Percentiles rank a stretch among this genome's conserved stretches.
These are phyloP conservation scores for Adrianichthys oophorus DNA, from an alignment of 2,797 vertebrate genomes.

Conservation along the genomic window DNA sequence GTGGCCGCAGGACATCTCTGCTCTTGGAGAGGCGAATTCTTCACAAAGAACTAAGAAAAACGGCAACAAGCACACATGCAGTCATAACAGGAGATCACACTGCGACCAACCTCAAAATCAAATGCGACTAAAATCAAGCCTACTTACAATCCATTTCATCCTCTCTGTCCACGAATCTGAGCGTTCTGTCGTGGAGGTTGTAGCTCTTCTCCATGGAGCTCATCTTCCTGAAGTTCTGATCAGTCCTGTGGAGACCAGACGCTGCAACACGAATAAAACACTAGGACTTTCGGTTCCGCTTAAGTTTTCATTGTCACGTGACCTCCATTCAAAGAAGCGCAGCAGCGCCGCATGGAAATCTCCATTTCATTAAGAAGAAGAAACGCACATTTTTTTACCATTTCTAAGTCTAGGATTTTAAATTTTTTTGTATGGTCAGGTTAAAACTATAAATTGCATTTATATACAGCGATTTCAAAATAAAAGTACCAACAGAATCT, in stretches of 20 bases:
- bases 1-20: conserved; percentile 73
- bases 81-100: too few species aligned
- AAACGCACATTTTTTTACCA: too few species aligned
- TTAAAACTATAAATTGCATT: too few species aligned
- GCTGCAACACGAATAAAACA: too few species aligned
- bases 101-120: neutral
- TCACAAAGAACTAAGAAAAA: conserved; percentile 18
- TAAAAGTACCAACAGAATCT: too few species aligned
- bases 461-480: too few species aligned
- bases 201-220: conserved; percentile 40
- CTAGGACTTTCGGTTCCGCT: neutral
- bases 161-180: conserved; percentile 47
- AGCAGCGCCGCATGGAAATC: too few species aligned
- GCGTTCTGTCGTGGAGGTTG: conserved; percentile 29
- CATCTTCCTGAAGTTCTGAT: neutral
- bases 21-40: conserved; percentile 32
- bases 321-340: too few species aligned
- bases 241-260: neutral
- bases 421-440: too few species aligned
- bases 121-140: neutral
- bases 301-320: too few species aligned
- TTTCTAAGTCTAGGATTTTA: too few species aligned
- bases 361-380: too few species aligned
- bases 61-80: neutral
- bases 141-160: conserved; percentile 58